Conservation (phyloP, 1,140 invertebrate species). For the Vanessa tameamea region DNA sequence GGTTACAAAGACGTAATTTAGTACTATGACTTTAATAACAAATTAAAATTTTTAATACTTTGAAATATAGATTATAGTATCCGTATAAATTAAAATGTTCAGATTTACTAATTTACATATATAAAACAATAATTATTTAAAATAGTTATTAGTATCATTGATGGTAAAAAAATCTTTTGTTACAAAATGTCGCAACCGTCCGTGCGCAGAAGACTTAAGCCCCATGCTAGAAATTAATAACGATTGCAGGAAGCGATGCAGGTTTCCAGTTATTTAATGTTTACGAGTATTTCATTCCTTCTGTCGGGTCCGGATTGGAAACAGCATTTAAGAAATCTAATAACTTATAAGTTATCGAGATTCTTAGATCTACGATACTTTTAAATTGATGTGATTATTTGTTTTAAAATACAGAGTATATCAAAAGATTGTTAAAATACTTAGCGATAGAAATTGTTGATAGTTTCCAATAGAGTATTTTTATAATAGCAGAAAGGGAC, state of each 20-base stretch:
- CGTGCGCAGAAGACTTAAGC: slow-evolving; percentile 22
- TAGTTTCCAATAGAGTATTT: no score
- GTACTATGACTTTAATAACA: no score
- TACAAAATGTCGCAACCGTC: not conserved
- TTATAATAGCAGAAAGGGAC: no score
- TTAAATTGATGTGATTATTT: not conserved
- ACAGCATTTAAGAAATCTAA: slow-evolving; percentile 25
- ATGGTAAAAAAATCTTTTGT: not conserved
- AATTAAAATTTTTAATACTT: no score
- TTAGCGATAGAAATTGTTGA: no score
- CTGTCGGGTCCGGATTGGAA: slow-evolving; percentile 26
- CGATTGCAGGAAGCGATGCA: slow-evolving; percentile 43
- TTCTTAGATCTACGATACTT: not conserved
- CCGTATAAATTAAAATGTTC: no score
- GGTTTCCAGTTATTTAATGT: slow-evolving; percentile 44
- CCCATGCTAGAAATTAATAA: slow-evolving; percentile 45
- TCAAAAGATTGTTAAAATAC: not conserved
- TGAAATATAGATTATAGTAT: no score
- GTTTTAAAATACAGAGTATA: not conserved
- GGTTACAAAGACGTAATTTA: no score
- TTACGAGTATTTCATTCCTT: slow-evolving; percentile 40
- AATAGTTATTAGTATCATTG: no score
- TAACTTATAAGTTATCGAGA: not conserved
- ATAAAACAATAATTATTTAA: no score
- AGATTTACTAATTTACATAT: no score